Base-by-base conservation (phyloP, 2,113 vertebrate species). In the Barbus barbus region DNA sequence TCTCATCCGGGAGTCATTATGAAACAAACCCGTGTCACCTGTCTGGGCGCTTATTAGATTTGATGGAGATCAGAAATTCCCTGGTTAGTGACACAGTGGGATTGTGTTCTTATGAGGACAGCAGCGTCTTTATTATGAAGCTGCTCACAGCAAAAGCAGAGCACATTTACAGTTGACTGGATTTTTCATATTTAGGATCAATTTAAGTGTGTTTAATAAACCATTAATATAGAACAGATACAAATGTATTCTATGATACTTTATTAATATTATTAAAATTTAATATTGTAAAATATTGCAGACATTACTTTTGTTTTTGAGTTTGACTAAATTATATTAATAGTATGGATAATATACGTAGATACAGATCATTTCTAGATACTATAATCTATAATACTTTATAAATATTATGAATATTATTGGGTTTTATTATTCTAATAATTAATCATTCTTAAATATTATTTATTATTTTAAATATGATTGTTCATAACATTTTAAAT, bases 11-110 rank as follows among this genome's bases (percentile, higher is more conserved):
- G 44, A 48, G 18, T 41, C 67, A 9, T 83, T 18, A 36, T 46
- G 72, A 83, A 26, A 74, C 24, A 38, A 61, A n/a, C 38, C 84
- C 24, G 16, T 53, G 60, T 74, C 60, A 65, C 72, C 46, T 58
- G 44, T 51, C 31, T 67, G 20, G 11, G 53, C 48, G 74, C 44
- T 82, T 81, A 72, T 65, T 28, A 71, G 74, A 78, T 63, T 6
- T 36, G 60, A 84, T 65, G 28, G 41, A 77, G 58, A 53, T 77
- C 13, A 61, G 4, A 46, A 2, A 31, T 60, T n/a, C n/a, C 51
- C 56, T 24, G 20, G 14, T 36, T 72, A 31, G 16, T 38, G 65
- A 69, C 31, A 14, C 46, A n/a, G 16, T 9, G 33, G 22, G 80
- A 69, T n/a, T 71, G 53, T 12, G 7, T 28, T 44, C 36, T 24